A percentile compares a stretch with the other conserved stretches of the same genome.
Evolutionary conservation across 2,888 invertebrate genomes (phyloP).

Genomic region (Thalpophila matura): DNA sequence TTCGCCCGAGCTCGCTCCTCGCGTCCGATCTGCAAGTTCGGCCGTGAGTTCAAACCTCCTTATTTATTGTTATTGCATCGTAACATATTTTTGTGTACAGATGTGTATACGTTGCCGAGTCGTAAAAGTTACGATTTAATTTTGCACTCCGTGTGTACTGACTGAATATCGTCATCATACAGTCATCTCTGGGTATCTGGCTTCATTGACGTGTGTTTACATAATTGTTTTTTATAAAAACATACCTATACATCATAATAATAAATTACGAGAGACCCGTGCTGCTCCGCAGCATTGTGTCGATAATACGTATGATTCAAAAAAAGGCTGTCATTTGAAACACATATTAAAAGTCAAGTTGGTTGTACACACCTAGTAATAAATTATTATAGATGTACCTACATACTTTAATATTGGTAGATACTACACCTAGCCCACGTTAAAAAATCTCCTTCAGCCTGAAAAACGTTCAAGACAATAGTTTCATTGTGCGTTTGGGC

Average conservation of each 20-base stretch:
- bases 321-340: too few species aligned
- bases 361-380: too few species aligned
- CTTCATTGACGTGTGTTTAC: conserved; percentile 43
- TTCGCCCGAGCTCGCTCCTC: conserved; percentile 20
- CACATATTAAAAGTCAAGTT: too few species aligned
- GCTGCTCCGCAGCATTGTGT: too few species aligned
- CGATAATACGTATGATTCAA: too few species aligned
- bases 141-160: conserved; percentile 43
- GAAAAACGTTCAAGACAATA: too few species aligned
- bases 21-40: conserved; percentile 57
- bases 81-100: conserved; percentile 66
- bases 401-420: too few species aligned
- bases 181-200: conserved; percentile 37
- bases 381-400: too few species aligned
- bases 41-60: conserved; percentile 70
- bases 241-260: conserved; percentile 10
- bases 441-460: too few species aligned
- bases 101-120: conserved; percentile 54
- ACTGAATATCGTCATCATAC: conserved; percentile 16
- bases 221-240: conserved; percentile 22
- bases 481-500: too few species aligned
- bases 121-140: conserved; percentile 61
- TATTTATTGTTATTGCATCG: conserved; percentile 74
- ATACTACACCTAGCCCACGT: too few species aligned
- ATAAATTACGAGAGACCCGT: conserved; percentile 29